A percentile compares a stretch with the other conserved stretches of the same genome.
Evolutionary conservation across 2,888 invertebrate species (phyloP).

Genomic region (Drosophila engyochracea): DNA sequence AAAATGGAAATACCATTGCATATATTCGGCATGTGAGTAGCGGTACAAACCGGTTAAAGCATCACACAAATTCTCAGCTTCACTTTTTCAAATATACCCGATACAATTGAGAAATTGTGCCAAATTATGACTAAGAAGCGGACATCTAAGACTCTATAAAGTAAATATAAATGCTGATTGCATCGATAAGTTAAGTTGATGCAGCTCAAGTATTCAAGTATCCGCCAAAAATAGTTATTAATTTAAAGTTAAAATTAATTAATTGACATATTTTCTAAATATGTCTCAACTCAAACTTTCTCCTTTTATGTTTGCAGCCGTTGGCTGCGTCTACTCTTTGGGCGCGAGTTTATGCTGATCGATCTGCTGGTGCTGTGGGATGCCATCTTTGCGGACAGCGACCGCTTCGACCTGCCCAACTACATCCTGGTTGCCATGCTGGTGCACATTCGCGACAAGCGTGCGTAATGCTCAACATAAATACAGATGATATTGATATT

Average conservation of each 20-base stretch:
- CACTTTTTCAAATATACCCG: not conserved
- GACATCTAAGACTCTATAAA: not conserved
- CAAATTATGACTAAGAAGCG: not conserved
- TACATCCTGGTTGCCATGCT: constrained; percentile 92
- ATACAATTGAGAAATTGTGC: not conserved
- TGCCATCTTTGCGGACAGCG: constrained; percentile 91
- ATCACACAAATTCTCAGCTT: not conserved
- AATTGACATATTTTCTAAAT: not conserved
- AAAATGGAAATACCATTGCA: constrained; percentile 92
- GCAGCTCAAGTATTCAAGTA: not conserved
- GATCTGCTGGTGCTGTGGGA: constrained; percentile 93
- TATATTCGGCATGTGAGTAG: constrained; percentile 93
- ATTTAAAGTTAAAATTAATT: too few species aligned
- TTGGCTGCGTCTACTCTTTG: constrained; percentile 93
- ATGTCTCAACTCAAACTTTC: not conserved
- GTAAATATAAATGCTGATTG: not conserved
- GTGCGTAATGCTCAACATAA: constrained; percentile 86
- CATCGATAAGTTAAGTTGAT: not conserved
- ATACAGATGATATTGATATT: not conserved
- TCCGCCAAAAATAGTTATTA: not conserved
- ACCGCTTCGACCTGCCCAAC: constrained; percentile 87
- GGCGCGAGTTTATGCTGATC: constrained; percentile 92
- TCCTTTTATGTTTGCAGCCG: constrained; percentile 86
- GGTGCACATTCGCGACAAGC: constrained; percentile 88
- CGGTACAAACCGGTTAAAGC: not conserved